Percentiles rank a stretch among this genome's conserved stretches.
Conservation (phyloP, 2,888 invertebrate species). For the Rhopalosiphum nymphaeae region DNA sequence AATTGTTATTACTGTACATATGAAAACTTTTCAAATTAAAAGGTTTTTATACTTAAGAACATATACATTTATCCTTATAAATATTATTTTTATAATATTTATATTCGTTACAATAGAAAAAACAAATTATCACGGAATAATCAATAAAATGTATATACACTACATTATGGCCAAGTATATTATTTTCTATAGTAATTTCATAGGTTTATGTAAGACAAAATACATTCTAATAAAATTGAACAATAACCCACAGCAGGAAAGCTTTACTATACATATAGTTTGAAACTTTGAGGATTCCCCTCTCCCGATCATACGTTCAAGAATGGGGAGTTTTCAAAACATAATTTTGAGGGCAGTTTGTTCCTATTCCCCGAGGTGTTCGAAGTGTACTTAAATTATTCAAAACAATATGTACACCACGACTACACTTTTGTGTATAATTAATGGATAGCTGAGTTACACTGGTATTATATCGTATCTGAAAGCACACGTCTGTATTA, state of each 20-base stretch:
- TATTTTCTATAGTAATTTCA: background rate
- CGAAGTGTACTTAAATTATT: conserved; percentile 44
- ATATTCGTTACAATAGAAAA: background rate
- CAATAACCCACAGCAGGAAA: background rate
- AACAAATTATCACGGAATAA: background rate
- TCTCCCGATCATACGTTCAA: background rate
- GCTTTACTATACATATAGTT: background rate
- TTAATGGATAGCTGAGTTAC: background rate
- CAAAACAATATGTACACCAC: conserved; percentile 22
- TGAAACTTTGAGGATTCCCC: background rate
- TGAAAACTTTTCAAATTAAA: conserved; percentile 11
- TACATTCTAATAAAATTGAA: background rate
- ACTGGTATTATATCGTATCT: background rate
- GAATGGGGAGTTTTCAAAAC: conserved; percentile 10
- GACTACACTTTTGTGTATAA: background rate
- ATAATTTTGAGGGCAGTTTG: conserved; percentile 38
- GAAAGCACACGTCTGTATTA: background rate
- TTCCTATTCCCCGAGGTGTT: conserved; percentile 12
- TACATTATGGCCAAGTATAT: background rate
- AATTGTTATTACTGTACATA: background rate
- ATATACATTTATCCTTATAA: background rate
- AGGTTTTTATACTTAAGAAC: background rate
- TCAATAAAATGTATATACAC: background rate
- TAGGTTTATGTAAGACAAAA: background rate
- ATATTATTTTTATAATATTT: background rate